Conservation (phyloP, 1,140 invertebrate species). For the Drosophila ercepeae region DNA sequence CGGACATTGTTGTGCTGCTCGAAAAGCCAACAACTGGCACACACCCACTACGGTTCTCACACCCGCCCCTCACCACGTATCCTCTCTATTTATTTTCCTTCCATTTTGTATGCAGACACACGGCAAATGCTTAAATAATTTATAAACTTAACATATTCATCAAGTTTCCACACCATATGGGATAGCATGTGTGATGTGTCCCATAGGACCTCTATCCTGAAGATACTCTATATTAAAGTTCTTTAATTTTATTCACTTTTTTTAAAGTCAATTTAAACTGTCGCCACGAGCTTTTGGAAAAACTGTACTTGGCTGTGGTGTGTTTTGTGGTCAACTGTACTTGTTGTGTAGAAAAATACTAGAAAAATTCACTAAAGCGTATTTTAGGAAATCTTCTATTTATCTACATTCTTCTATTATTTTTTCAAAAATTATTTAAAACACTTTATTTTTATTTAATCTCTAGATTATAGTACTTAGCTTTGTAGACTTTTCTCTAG, state of each 20-base stretch:
- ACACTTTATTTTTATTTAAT: background rate
- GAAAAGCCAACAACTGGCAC: conserved; percentile 42
- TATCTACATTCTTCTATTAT: background rate
- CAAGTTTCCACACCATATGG: conserved; percentile 24
- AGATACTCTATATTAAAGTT: background rate
- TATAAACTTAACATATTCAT: conserved; percentile 30
- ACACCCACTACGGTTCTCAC: conserved; percentile 29
- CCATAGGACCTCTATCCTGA: conserved; percentile 1
- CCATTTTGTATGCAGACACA: conserved; percentile 12
- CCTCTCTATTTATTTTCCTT: background rate
- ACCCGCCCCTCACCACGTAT: conserved; percentile 21
- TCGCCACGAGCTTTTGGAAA: background rate
- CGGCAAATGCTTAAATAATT: conserved; percentile 48
- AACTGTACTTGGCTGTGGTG: background rate
- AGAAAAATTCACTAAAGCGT: background rate
- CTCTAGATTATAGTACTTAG: background rate
- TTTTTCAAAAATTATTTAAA: background rate
- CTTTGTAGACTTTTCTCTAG: background rate
- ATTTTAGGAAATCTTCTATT: background rate
- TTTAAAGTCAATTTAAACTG: background rate
- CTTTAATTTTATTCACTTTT: background rate
- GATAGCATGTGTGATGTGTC: conserved; percentile 44
- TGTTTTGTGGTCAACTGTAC: conserved; percentile 8
- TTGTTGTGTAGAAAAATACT: no score
- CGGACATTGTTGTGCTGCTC: conserved; percentile 18